A percentile compares a stretch with the other conserved stretches of the same genome.
phyloP scores from a whole-genome alignment of 2,113 vertebrate species.

The Dromaius novaehollandiae region DNA sequence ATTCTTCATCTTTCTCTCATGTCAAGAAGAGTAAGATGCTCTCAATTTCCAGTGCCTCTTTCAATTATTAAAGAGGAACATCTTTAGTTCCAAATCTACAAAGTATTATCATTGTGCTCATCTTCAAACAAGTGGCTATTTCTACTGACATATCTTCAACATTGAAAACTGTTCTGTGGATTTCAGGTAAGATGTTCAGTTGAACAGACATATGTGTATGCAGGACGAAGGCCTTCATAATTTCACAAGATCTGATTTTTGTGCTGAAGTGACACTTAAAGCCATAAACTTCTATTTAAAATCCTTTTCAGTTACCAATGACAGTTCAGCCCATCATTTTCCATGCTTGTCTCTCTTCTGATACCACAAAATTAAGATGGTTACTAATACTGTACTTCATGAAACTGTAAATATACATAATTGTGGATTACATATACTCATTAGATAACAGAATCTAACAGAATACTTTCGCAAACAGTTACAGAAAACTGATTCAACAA shows the following conservation, averaged over 20 bases:
- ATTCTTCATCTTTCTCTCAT: background rate
- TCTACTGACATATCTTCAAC: fast-evolving
- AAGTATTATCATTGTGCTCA: background rate
- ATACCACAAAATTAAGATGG: background rate
- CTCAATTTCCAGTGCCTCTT: background rate
- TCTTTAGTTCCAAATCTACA: background rate
- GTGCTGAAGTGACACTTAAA: background rate
- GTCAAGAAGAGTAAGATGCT: background rate
- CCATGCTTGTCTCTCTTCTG: background rate
- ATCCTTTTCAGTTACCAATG: background rate
- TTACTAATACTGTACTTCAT: background rate
- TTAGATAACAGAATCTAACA: background rate
- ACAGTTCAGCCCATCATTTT: background rate
- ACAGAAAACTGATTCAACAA: background rate
- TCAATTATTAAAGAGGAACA: background rate
- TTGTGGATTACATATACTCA: background rate
- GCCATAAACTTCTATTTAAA: background rate
- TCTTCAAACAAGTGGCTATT: background rate
- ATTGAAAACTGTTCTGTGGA: background rate
- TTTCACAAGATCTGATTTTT: background rate
- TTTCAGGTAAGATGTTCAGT: background rate
- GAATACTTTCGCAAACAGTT: background rate
- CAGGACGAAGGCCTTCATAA: background rate
- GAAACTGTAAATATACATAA: background rate
- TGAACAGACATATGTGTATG: background rate